Conservation (phyloP, 64 coral and sea anemone species). For the Trachythela sp. region DNA sequence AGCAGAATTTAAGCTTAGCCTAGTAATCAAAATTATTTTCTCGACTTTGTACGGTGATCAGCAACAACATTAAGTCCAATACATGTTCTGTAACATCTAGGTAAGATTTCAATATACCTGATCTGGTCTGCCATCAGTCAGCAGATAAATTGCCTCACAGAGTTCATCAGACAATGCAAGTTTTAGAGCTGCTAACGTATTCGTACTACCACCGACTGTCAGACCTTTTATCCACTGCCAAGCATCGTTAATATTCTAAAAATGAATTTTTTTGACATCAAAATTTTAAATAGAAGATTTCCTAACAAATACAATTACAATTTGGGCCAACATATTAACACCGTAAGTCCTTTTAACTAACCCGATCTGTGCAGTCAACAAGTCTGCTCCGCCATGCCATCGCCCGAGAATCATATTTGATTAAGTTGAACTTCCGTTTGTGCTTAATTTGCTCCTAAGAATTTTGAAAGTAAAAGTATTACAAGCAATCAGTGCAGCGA, state of each 20-base stretch:
- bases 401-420: constrained; percentile 77
- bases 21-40: too few relatives aligned
- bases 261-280: neutral
- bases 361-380: constrained; percentile 88
- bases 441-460: constrained; percentile 87
- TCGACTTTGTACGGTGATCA: too few relatives aligned
- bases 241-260: constrained; percentile 82
- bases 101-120: constrained; percentile 55
- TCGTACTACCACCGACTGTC: constrained; percentile 83
- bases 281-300: neutral
- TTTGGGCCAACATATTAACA: neutral
- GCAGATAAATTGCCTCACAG: constrained; percentile 82
- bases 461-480: neutral
- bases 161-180: constrained; percentile 72
- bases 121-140: constrained; percentile 93
- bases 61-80: too few relatives aligned
- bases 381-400: constrained; percentile 91
- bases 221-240: constrained; percentile 98
- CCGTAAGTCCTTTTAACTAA: constrained; percentile 19
- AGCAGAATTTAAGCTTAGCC: too few relatives aligned
- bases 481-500: too few relatives aligned
- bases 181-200: constrained; percentile 86
- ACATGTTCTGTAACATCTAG: too few relatives aligned
- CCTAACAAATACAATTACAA: too few relatives aligned
- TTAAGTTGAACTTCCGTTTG: constrained; percentile 88